These are phyloP conservation scores for Deilephila elpenor DNA, from an alignment of 2,888 invertebrate genomes.

Conservation along the genomic window DNA sequence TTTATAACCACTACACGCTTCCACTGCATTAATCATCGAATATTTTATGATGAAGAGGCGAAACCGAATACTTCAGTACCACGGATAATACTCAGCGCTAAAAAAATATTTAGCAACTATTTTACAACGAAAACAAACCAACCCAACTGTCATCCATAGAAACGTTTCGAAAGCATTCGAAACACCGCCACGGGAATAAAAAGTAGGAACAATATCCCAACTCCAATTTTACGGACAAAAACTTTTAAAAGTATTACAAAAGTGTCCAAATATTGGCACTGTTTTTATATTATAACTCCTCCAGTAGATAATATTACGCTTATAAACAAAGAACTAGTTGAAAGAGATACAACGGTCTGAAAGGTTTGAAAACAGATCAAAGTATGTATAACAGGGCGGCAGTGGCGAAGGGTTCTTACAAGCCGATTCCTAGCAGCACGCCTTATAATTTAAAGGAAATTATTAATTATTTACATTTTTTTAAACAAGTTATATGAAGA, in stretches of 20 bases:
- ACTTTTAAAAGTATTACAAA: constrained; percentile 9
- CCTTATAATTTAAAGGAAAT: too few species aligned
- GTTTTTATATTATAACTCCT: neutral
- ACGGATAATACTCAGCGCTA: neutral
- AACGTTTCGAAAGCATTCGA: neutral
- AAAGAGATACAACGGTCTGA: neutral
- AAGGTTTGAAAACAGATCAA: constrained; percentile 20
- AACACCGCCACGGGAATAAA: constrained; percentile 1
- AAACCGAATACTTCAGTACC: too few species aligned
- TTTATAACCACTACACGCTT: too few species aligned
- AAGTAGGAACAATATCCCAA: constrained; percentile 13
- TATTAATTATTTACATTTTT: too few species aligned
- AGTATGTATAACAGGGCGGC: constrained; percentile 10
- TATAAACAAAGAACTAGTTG: neutral
- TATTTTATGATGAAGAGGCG: too few species aligned
- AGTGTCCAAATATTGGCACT: neutral
- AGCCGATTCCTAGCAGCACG: too few species aligned
- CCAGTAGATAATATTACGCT: neutral
- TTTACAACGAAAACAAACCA: neutral
- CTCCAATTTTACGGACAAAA: constrained; percentile 12
- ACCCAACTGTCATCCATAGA: neutral
- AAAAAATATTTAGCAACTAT: neutral
- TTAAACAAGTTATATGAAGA: too few species aligned
- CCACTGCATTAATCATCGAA: too few species aligned
- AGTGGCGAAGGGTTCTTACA: too few species aligned